These are phyloP conservation scores for Rhizoglyphus robini DNA, from an alignment of 1,140 invertebrate species.

Conservation along the genomic window DNA sequence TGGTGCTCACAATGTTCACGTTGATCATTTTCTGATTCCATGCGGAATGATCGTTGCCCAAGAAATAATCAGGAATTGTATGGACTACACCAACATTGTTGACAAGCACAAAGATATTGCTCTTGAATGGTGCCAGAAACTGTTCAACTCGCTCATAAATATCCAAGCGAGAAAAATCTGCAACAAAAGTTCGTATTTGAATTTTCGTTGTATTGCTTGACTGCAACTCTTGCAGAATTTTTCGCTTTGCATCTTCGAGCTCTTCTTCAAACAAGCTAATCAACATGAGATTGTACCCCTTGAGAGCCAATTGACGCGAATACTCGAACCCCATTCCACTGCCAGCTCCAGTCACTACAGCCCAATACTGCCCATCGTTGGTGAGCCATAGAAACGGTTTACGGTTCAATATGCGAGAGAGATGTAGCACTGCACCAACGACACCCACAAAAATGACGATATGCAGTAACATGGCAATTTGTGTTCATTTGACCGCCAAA, in stretches of 20 bases:
- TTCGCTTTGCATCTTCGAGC: neutral
- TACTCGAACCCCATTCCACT: too few relatives aligned
- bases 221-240: neutral
- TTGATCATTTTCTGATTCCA: conserved; percentile 19
- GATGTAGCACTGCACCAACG: neutral
- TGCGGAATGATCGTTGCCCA: neutral
- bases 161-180: conserved; percentile 45
- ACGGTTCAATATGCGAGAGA: neutral
- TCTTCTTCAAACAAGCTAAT: too few relatives aligned
- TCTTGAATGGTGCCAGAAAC: conserved; percentile 26
- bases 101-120: conserved; percentile 29
- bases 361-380: too few relatives aligned
- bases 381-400: neutral
- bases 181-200: neutral
- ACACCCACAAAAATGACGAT: neutral
- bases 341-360: too few relatives aligned
- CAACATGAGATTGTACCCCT: neutral
- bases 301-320: too few relatives aligned
- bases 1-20: conserved; percentile 12
- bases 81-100: conserved; percentile 19
- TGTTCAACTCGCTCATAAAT: conserved; percentile 19
- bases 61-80: too few relatives aligned
- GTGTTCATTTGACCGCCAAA: too few relatives aligned
- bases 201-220: neutral
- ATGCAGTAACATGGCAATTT: too few relatives aligned